Percentiles rank a stretch among this genome's conserved stretches.
phyloP scores from a whole-genome alignment of 2,797 vertebrate species.

The Alosa sapidissima region DNA sequence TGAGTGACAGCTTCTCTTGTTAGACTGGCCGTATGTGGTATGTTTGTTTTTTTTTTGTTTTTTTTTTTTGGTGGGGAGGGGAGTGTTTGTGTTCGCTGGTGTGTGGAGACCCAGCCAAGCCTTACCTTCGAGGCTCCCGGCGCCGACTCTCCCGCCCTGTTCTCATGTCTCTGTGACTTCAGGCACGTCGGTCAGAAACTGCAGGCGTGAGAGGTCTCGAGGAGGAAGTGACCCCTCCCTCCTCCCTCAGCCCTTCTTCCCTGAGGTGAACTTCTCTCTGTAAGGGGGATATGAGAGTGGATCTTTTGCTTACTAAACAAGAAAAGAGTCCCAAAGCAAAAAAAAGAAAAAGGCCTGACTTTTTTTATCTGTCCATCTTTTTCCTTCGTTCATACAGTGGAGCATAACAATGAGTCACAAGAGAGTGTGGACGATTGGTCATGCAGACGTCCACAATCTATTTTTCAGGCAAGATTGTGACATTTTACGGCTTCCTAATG shows the following conservation, averaged over 20 bases:
- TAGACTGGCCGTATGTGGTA: neutral
- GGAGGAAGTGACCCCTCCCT: neutral
- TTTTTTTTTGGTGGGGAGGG: neutral
- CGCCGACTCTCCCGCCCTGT: neutral
- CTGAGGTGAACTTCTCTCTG: conserved; percentile 22
- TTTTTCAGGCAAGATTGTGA: neutral
- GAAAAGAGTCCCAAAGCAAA: conserved; percentile 9
- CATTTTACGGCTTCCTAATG: neutral
- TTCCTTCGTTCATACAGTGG: neutral
- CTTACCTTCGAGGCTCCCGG: neutral
- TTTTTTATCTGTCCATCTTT: neutral
- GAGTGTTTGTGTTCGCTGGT: conserved; percentile 25
- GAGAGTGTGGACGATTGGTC: neutral
- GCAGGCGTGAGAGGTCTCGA: conserved; percentile 8
- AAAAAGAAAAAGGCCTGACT: conserved; percentile 6
- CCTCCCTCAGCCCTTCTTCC: neutral
- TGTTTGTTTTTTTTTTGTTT: neutral
- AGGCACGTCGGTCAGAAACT: conserved; percentile 14
- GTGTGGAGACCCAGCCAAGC: conserved; percentile 17
- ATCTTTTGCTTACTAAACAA: conserved; percentile 21
- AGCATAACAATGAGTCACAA: neutral
- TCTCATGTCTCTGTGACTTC: conserved; percentile 10
- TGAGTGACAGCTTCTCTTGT: conserved; percentile 74
- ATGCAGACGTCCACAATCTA: neutral
- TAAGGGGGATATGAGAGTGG: conserved; percentile 16